phyloP scores from a whole-genome alignment of 1,140 invertebrate species.

The Popillia japonica region DNA sequence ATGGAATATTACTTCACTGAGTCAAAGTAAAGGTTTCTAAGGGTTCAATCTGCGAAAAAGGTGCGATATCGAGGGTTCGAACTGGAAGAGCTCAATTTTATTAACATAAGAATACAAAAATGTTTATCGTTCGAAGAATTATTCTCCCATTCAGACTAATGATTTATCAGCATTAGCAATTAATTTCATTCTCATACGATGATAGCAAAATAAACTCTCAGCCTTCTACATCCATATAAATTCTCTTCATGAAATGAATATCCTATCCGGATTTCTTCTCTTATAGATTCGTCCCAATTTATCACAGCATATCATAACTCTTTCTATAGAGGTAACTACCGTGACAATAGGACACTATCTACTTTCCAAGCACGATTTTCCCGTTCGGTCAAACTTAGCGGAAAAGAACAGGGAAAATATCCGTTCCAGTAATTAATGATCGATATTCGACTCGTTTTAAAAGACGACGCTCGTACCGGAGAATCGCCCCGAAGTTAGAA shows the following conservation, averaged over 20 bases:
- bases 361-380: slow-evolving; percentile 1
- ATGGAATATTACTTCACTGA: too few relatives aligned
- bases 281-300: slow-evolving; percentile 1
- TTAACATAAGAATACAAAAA: too few relatives aligned
- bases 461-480: not conserved
- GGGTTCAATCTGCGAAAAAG: too few relatives aligned
- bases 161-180: too few relatives aligned
- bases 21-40: too few relatives aligned
- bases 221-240: not conserved
- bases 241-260: not conserved
- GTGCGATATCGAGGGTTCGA: too few relatives aligned
- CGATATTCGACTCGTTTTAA: not conserved
- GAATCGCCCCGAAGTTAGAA: not conserved
- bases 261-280: not conserved
- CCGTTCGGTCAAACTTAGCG: slow-evolving; percentile 6
- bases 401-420: slow-evolving; percentile 15
- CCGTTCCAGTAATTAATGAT: slow-evolving; percentile 10
- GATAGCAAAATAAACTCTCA: too few relatives aligned
- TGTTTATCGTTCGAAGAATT: too few relatives aligned
- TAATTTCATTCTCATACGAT: too few relatives aligned
- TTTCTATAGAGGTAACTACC: not conserved
- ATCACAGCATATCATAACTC: slow-evolving; percentile 5
- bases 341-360: slow-evolving; percentile 9
- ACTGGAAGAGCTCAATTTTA: too few relatives aligned
- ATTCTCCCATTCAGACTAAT: too few relatives aligned